Conservation (phyloP, 2,888 invertebrate genomes). For the Myathropa florea region DNA sequence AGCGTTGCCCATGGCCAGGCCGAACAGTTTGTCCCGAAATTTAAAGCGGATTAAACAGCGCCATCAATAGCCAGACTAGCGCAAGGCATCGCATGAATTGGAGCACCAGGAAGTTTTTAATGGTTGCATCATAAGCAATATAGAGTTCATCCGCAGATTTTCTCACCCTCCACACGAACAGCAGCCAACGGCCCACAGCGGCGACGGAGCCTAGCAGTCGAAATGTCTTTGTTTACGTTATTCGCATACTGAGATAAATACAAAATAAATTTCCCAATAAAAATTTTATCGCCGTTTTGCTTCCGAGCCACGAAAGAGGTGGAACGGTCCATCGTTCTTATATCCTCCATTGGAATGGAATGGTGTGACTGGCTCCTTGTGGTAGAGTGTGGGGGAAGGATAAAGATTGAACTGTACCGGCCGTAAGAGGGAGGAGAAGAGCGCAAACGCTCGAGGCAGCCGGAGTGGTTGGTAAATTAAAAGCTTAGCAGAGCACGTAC, state of each 20-base stretch:
- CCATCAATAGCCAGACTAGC: constrained; percentile 36
- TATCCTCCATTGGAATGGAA: not conserved
- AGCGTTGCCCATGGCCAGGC: constrained; percentile 13
- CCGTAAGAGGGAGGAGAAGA: not conserved
- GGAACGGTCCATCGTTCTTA: constrained; percentile 3
- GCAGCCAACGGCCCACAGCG: constrained; percentile 4
- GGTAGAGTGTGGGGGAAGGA: not conserved
- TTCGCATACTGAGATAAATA: constrained; percentile 67
- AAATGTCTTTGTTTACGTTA: constrained; percentile 66
- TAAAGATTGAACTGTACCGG: constrained; percentile 12
- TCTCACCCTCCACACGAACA: not conserved
- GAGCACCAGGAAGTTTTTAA: constrained; percentile 45
- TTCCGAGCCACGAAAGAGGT: constrained; percentile 39
- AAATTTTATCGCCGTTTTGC: constrained; percentile 64
- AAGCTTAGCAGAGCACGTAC: constrained; percentile 57
- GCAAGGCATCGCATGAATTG: constrained; percentile 40
- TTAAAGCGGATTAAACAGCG: constrained; percentile 52
- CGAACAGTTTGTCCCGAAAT: constrained; percentile 37
- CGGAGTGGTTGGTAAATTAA: constrained; percentile 52
- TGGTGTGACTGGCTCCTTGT: not conserved
- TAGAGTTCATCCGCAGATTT: constrained; percentile 32
- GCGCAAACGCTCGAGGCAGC: not conserved
- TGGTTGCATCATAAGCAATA: constrained; percentile 61
- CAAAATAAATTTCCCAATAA: constrained; percentile 68
- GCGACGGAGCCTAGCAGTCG: constrained; percentile 52